Evolutionary conservation across 2,888 invertebrate genomes (phyloP).

Genomic region (Cheiracanthium punctorium): DNA sequence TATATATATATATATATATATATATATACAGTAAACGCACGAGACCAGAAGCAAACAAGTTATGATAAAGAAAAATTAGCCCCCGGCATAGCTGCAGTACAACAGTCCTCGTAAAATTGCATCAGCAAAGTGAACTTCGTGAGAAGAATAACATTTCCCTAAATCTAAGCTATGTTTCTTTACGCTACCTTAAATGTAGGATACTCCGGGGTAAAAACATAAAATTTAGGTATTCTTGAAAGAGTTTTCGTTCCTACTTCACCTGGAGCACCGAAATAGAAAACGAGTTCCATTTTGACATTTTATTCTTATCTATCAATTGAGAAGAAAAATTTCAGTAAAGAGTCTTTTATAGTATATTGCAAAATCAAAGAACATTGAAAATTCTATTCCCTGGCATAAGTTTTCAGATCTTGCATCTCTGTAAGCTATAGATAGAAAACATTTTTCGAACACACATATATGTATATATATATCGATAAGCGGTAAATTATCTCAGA

Average conservation of each 20-base stretch:
- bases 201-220: slow-evolving; percentile 58
- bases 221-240: slow-evolving; percentile 63
- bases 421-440: neutral
- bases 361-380: neutral
- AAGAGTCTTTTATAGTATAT: neutral
- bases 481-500: neutral
- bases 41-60: neutral
- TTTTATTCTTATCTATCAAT: slow-evolving; percentile 51
- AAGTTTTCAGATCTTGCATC: neutral
- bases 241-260: slow-evolving; percentile 15
- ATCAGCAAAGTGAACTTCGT: slow-evolving; percentile 48
- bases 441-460: too few relatives aligned
- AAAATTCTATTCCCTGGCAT: neutral
- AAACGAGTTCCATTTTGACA: slow-evolving; percentile 46
- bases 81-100: neutral
- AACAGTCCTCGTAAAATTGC: slow-evolving; percentile 51
- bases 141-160: slow-evolving; percentile 60
- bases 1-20: too few relatives aligned
- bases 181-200: slow-evolving; percentile 50
- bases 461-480: too few relatives aligned
- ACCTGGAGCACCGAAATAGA: slow-evolving; percentile 48
- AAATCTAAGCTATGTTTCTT: slow-evolving; percentile 64
- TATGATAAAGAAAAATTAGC: slow-evolving; percentile 4
- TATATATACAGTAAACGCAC: neutral
- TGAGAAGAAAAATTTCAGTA: neutral